These are phyloP conservation scores for Aporophyla lueneburgensis DNA, from an alignment of 2,888 invertebrate species.

Conservation along the genomic window DNA sequence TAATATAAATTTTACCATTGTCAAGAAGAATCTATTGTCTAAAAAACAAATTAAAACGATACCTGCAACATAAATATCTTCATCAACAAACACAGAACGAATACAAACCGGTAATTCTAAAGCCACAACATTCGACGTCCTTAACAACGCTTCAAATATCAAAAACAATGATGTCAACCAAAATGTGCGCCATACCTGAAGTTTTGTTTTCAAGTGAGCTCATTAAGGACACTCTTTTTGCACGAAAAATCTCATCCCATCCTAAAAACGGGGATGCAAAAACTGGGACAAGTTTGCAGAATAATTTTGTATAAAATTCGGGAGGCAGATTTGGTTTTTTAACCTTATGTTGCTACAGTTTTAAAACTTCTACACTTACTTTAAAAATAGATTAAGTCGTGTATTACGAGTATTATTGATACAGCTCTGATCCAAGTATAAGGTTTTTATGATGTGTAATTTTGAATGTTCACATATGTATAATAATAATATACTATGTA, in stretches of 20 bases:
- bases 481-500: no score
- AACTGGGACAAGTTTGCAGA: constrained; percentile 48
- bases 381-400: not conserved
- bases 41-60: constrained; percentile 29
- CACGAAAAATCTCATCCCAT: constrained; percentile 56
- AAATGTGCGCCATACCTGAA: constrained; percentile 69
- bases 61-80: constrained; percentile 4
- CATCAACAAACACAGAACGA: constrained; percentile 33
- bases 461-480: no score
- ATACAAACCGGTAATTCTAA: constrained; percentile 43
- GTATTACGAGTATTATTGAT: not conserved
- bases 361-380: not conserved
- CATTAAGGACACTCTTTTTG: constrained; percentile 74
- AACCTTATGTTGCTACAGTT: not conserved
- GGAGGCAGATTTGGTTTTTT: constrained; percentile 1
- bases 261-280: constrained; percentile 48
- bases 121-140: constrained; percentile 48
- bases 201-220: constrained; percentile 78
- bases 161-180: constrained; percentile 70
- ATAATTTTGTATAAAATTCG: constrained; percentile 31
- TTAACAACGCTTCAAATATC: constrained; percentile 72
- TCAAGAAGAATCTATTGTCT: constrained; percentile 22
- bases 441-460: not conserved
- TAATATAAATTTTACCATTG: constrained; percentile 11
- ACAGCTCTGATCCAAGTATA: not conserved